Conservation (phyloP, 2,113 vertebrate genomes). For the Petroica traversi region DNA sequence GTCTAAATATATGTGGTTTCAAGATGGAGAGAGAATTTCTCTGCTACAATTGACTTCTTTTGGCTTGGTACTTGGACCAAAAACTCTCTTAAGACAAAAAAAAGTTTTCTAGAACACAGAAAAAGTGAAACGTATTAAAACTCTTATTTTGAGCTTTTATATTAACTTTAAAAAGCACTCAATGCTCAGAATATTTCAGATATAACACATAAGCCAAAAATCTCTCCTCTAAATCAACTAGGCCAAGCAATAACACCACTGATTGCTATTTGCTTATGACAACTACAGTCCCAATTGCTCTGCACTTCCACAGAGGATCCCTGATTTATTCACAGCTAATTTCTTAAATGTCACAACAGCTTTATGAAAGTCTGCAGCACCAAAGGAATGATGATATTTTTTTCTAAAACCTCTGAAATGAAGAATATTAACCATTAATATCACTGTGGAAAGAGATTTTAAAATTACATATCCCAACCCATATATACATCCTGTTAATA, state of each 20-base stretch:
- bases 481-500: not conserved
- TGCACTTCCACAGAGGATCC: not conserved
- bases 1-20: not conserved
- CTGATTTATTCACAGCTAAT: constrained; percentile 1
- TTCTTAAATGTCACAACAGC: not conserved
- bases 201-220: not conserved
- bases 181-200: not conserved
- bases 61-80: not conserved
- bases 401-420: not conserved
- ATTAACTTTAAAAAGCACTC: not conserved
- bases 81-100: not conserved
- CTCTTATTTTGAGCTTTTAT: not conserved
- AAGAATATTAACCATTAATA: not conserved
- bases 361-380: not conserved
- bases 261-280: not conserved
- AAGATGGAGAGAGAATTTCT: not conserved
- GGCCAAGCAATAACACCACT: not conserved
- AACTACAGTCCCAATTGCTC: not conserved
- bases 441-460: not conserved
- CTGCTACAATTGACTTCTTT: not conserved
- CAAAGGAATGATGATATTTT: not conserved
- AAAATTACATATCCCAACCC: not conserved
- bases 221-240: not conserved
- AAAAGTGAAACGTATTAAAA: not conserved
- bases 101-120: not conserved